Evolutionary conservation across 2,113 vertebrate species (phyloP).

Genomic region (Nothocercus julius): DNA sequence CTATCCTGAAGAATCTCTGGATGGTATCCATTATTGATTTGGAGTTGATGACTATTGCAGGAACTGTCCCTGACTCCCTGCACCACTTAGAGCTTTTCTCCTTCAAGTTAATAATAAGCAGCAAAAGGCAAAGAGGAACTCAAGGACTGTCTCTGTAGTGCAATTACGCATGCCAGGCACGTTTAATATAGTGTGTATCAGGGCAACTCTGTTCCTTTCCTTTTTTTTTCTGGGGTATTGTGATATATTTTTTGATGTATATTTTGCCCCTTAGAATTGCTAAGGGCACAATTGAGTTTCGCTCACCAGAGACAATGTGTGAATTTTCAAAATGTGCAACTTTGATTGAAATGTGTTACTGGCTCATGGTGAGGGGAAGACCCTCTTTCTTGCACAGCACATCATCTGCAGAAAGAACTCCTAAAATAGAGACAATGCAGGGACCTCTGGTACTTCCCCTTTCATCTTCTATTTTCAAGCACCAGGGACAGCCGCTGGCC

Average conservation of each 20-base stretch:
- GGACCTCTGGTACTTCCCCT: not conserved
- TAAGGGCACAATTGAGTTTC: not conserved
- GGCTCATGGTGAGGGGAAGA: not conserved
- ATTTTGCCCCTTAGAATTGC: not conserved
- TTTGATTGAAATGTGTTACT: not conserved
- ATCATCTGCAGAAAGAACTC: not conserved
- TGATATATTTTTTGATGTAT: not conserved
- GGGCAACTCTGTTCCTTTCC: not conserved
- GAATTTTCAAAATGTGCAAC: not conserved
- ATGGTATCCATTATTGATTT: slow-evolving; percentile 31
- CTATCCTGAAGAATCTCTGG: slow-evolving; percentile 32
- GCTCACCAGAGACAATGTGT: not conserved
- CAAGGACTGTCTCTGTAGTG: not conserved
- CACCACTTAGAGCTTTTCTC: not conserved
- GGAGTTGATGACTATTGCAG: slow-evolving; percentile 1
- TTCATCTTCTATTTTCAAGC: not conserved
- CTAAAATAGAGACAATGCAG: not conserved
- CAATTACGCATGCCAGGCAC: not conserved
- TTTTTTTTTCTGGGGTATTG: not conserved
- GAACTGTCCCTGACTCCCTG: not conserved
- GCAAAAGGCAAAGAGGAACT: slow-evolving; percentile 7
- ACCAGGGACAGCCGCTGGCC: not conserved
- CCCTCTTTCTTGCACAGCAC: not conserved
- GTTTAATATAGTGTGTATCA: not conserved
- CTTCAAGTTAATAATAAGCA: slow-evolving; percentile 12